Base-by-base conservation (phyloP, 2,888 invertebrate genomes). In the Strigamia crassipes region DNA sequence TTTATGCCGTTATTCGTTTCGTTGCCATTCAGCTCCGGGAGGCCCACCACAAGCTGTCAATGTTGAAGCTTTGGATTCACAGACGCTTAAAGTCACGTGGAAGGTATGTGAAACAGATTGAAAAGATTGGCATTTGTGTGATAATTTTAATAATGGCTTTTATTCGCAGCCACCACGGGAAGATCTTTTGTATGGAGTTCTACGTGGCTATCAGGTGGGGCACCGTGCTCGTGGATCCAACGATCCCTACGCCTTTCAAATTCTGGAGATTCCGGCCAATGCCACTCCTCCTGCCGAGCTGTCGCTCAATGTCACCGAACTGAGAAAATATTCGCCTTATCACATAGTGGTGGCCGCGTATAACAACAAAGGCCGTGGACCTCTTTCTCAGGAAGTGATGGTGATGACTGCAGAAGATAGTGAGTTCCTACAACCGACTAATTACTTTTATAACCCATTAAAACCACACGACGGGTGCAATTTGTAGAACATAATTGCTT, bases 141-240 rank as follows among this genome's bases (percentile, higher is more conserved):
- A 77, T 77, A 27, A 77, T 77, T 27, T 38, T 77, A 38, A 77
- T 77, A 23, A 41, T 21, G 41, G 13, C 31, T 73, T 13, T 73
- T 78, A 77, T 78, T 82, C 85, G 85, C 61, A 86, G 84, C 92
- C 94, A 0, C 94, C 94, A 0, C 85, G 92, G 21, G 88, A 90
- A 0, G 93, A 93, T 85, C 87, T 93, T 38, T 90, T 93, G 77
- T 93, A 94, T 86, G 94, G 94, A 0, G 92, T 93, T 84, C 91
- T 94, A 83, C 91, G 92, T 85, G 94, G 94, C 34, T 94, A 93
- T 86, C 93, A 93, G 86, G 91, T 94, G 31, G 94, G 92, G 12
- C 92, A 91, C 86, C 86, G 86, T 61, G 84, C 85, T 21, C 78
- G 82, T 82, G 83, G 86, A 51, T 85, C 85, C 18, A 81, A 77